These are phyloP conservation scores for Ictalurus punctatus DNA, from an alignment of 2,113 vertebrate species.

Conservation along the genomic window DNA sequence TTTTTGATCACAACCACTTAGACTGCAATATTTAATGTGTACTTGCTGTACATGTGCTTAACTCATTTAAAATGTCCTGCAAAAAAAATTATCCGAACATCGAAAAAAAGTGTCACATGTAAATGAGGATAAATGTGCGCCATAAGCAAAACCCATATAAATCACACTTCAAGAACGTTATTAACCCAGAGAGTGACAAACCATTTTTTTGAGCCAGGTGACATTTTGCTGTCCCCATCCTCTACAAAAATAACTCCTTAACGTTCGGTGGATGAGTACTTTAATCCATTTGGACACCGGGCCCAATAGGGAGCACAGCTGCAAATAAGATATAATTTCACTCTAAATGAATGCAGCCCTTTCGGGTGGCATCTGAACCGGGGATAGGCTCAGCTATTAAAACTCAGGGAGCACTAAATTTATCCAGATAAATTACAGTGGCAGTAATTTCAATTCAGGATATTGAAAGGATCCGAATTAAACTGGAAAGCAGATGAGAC, in stretches of 20 bases:
- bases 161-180: constrained; percentile 1
- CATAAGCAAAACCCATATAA: neutral
- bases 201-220: neutral
- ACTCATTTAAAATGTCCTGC: neutral
- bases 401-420: constrained; percentile 30
- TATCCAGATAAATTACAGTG: constrained; percentile 39
- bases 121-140: constrained; percentile 8
- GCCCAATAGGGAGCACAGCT: constrained; percentile 43
- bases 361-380: constrained; percentile 30
- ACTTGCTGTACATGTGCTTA: neutral
- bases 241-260: constrained; percentile 50
- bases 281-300: constrained; percentile 52
- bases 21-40: neutral
- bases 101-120: neutral
- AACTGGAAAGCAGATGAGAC: constrained; percentile 16
- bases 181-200: constrained; percentile 10
- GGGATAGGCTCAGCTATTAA: constrained; percentile 26
- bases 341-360: constrained; percentile 50
- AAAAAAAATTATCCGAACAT: neutral
- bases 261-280: constrained; percentile 39
- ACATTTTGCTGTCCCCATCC: neutral
- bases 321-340: constrained; percentile 57
- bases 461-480: neutral
- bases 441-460: constrained; percentile 40
- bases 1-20: neutral